Evolutionary conservation across 2,888 invertebrate genomes (phyloP), one percentile per base, ranked within the genome.

Genomic region (Lasius fuliginosus): DNA sequence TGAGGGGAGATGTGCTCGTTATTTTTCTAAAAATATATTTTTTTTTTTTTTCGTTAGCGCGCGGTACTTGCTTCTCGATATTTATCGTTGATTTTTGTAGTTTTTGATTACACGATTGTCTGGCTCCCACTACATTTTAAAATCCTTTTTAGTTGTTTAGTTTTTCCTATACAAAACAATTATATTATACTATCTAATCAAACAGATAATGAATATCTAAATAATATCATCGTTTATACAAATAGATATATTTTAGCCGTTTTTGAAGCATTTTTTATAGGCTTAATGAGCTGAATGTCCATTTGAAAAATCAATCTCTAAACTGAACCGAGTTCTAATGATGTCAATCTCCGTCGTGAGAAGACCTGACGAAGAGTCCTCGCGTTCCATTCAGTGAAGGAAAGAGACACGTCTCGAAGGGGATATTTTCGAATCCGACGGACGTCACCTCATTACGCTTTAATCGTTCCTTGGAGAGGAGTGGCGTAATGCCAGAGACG

Each of bases 371-470:
- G 33, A 53, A 58, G 30, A 58, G 46, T n/a, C 60, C 5, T 73
- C 79, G n/a, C 42, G 33, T 42, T 74, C 23, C 36, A 60, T 36
- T 60, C 49, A 27, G 12, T 23, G 18, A 12, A 30, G 46, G 60
- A 81, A 81, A 74, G 65, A 81, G 81, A 69, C 65, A 64, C 42
- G 53, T 67, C 56, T 33, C 49, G 64, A 46, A 53, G 71, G 23
- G 27, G 64, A 82, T 82, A 86, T 82, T 83, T 84, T 74, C 65
- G 62, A 69, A 76, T 86, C 76, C 75, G 23, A 58, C 82, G 64
- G 65, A 85, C 49, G 74, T 42, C 53, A 58, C 36, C 79, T 85
- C 87, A 81, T 86, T 82, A 73, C 58, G 68, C 53, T 73, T 77
- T 88, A 83, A 86, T 86, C 86, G 56, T 33, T 30, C 62, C 49